Evolutionary conservation across 2,888 invertebrate species (phyloP), one percentile per base, ranked within the genome.

Genomic region (Malthinus flaveolus): DNA sequence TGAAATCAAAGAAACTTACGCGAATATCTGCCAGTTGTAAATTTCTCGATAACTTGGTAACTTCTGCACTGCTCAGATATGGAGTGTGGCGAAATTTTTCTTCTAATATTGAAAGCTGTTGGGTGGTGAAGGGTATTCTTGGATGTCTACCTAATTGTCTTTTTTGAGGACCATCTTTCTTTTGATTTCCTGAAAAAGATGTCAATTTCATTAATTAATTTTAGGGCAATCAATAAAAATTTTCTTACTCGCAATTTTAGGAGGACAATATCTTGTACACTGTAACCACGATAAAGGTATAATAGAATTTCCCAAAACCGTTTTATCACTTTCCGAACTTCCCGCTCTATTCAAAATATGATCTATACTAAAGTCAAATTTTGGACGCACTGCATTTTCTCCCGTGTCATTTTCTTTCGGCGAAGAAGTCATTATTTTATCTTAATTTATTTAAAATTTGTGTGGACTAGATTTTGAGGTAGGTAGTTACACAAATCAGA

Each of bases 201-300:
- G 15, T 34, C 12, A 47, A 1, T 36, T 10, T 15, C 9, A n/a
- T 35, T 12, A 34, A 4, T 33, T 12, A 47, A 47, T 13, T 12
- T n/a, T n/a, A n/a, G 23, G 23, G 2, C 5, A 34, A 47, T 47
- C 11, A 12, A 23, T 3, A 36, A 35, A 37, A 39, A 6, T 49
- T 51, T 64, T 77, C 84, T 86, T 82, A 84, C 89, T 82, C 70
- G 86, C 87, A 46, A 90, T 73, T 69, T 86, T 87, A 0, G 90
- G 90, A 1, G 90, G 90, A 64, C 84, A 84, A 70, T 89, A 90
- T 60, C 90, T 81, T 3, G 89, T 89, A 68, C 88, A 90, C 64
- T 85, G 85, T 63, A 90, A 75, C 90, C 90, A 90, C 49, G 82
- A 80, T 56, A 68, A 62, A 32, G 63, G 58, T 32, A 53, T 35